Conservation (phyloP, 2,888 invertebrate genomes). For the Mamestra brassicae region DNA sequence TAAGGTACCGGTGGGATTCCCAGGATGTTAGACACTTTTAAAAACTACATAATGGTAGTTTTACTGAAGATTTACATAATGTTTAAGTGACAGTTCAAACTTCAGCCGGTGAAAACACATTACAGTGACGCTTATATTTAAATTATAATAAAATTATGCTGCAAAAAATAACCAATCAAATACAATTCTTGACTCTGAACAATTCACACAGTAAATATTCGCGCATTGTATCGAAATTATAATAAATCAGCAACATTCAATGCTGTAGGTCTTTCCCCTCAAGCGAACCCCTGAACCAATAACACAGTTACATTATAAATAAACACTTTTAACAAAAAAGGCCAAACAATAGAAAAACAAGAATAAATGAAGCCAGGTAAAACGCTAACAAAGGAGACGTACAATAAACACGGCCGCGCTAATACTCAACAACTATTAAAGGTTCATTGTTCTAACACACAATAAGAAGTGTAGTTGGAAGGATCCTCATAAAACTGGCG, state of each 20-base stretch:
- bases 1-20: background rate
- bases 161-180: background rate
- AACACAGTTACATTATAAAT: conserved; percentile 54
- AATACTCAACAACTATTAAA: conserved; percentile 69
- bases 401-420: conserved; percentile 47
- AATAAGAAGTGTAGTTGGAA: conserved; percentile 66
- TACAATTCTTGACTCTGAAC: background rate
- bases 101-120: no score
- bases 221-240: conserved; percentile 43
- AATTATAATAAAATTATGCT: background rate
- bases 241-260: conserved; percentile 52
- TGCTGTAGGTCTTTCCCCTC: conserved; percentile 59
- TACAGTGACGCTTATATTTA: no score
- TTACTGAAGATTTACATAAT: background rate
- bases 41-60: background rate
- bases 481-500: conserved; percentile 65
- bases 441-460: conserved; percentile 67
- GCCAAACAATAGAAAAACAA: conserved; percentile 28
- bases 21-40: no score
- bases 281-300: conserved; percentile 32
- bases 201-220: conserved; percentile 37
- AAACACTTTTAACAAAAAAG: conserved; percentile 52
- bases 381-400: conserved; percentile 37
- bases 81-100: background rate
- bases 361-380: conserved; percentile 49